Evolutionary conservation across 2,797 vertebrate genomes (phyloP).

Genomic region (Eleutherodactylus coqui): DNA sequence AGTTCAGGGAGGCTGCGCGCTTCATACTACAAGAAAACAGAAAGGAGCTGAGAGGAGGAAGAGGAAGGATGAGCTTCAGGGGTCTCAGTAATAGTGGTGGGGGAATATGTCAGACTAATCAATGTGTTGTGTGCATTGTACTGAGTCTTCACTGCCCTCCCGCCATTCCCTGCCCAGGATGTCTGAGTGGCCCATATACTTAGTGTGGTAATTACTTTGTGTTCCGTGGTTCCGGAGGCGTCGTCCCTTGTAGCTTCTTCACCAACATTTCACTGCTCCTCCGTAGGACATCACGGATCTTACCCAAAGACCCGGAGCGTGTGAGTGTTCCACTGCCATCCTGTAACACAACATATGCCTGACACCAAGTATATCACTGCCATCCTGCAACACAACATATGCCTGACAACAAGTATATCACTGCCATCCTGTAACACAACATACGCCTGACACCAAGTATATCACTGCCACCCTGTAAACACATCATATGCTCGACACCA

Average conservation of each 20-base stretch:
- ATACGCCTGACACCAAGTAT: not conserved
- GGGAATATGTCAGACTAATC: no score
- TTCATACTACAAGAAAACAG: conserved; percentile 26
- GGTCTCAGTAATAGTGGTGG: no score
- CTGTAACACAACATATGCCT: conserved; percentile 71
- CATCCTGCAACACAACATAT: conserved; percentile 17
- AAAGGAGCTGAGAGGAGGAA: not conserved
- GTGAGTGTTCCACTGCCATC: conserved; percentile 90
- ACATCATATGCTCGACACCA: not conserved
- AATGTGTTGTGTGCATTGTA: no score
- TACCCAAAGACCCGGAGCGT: conserved; percentile 91
- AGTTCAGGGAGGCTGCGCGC: conserved; percentile 75
- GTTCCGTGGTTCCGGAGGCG: conserved; percentile 83
- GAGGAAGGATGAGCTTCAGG: not conserved
- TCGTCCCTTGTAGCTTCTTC: conserved; percentile 93
- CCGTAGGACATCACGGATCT: conserved; percentile 89
- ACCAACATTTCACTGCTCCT: conserved; percentile 96
- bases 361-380: not conserved
- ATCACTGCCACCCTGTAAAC: not conserved
- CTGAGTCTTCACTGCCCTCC: no score
- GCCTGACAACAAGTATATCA: not conserved
- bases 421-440: not conserved
- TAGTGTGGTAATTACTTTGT: conserved; percentile 64
- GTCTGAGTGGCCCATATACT: no score
- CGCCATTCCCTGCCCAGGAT: no score